A percentile compares a stretch with the other conserved stretches of the same genome.
These are phyloP conservation scores for Heliconius cydno DNA, from an alignment of 2,888 invertebrate genomes.

Conservation along the genomic window DNA sequence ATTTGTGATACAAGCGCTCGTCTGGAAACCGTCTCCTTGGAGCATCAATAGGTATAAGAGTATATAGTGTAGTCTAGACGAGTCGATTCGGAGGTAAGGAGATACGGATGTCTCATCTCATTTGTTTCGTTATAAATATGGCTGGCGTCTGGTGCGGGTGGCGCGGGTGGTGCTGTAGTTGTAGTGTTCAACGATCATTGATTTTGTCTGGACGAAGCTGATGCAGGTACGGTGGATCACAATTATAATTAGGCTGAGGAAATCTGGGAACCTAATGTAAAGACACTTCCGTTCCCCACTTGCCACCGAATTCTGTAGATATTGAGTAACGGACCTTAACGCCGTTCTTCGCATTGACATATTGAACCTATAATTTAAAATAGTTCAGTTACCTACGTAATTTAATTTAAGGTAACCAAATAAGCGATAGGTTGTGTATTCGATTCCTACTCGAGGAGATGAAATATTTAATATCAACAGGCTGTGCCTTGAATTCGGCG, in stretches of 20 bases:
- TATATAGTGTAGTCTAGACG: slow-evolving; percentile 11
- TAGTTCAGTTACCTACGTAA: too few relatives aligned
- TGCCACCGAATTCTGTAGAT: neutral
- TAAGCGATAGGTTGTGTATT: too few relatives aligned
- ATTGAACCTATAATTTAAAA: too few relatives aligned
- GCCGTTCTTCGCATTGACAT: neutral
- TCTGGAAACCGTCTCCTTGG: neutral
- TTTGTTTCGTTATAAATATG: slow-evolving; percentile 16
- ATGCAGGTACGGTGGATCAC: neutral
- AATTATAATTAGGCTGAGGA: too few relatives aligned
- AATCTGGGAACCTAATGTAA: too few relatives aligned
- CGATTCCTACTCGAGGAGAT: too few relatives aligned
- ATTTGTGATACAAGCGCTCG: neutral
- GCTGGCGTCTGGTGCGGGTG: neutral
- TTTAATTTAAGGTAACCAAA: too few relatives aligned
- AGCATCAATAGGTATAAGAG: neutral
- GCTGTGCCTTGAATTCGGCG: neutral
- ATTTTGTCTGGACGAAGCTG: neutral
- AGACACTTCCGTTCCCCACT: too few relatives aligned
- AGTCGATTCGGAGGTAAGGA: neutral
- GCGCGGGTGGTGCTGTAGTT: slow-evolving; percentile 2
- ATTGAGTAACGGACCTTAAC: too few relatives aligned
- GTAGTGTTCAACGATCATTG: neutral
- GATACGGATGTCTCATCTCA: neutral
- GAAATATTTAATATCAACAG: neutral